These are phyloP conservation scores for Strigamia maritima DNA, from an alignment of 2,888 invertebrate genomes.

Conservation along the genomic window DNA sequence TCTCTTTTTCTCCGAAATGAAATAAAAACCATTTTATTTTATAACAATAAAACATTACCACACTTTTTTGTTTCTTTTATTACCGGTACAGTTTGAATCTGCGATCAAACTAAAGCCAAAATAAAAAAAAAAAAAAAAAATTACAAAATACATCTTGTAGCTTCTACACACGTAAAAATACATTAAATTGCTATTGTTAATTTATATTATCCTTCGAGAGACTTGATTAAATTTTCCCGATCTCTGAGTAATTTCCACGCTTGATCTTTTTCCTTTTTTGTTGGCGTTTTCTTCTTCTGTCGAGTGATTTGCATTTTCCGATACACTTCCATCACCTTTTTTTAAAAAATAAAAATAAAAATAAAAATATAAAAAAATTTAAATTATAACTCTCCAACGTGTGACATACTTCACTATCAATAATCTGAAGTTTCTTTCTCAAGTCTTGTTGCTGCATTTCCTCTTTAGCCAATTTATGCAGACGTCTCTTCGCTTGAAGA, in stretches of 20 bases:
- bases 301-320: slow-evolving; percentile 74
- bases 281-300: slow-evolving; percentile 74
- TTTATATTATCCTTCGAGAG: slow-evolving; percentile 29
- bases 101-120: background rate
- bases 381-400: background rate
- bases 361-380: background rate
- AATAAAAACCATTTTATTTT: background rate
- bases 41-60: background rate
- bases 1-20: too few relatives aligned
- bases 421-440: slow-evolving; percentile 68
- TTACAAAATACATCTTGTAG: background rate
- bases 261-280: slow-evolving; percentile 75
- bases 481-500: slow-evolving; percentile 64
- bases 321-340: slow-evolving; percentile 72
- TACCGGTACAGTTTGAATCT: background rate
- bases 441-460: slow-evolving; percentile 75
- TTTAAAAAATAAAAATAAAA: background rate
- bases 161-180: background rate
- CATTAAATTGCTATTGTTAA: background rate
- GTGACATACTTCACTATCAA: slow-evolving; percentile 58
- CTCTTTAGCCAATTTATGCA: slow-evolving; percentile 69
- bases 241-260: slow-evolving; percentile 71
- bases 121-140: background rate
- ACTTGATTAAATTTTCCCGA: slow-evolving; percentile 48
- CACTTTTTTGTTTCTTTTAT: background rate